Conservation (phyloP, 2,113 vertebrate species). For the Abramis brama region DNA sequence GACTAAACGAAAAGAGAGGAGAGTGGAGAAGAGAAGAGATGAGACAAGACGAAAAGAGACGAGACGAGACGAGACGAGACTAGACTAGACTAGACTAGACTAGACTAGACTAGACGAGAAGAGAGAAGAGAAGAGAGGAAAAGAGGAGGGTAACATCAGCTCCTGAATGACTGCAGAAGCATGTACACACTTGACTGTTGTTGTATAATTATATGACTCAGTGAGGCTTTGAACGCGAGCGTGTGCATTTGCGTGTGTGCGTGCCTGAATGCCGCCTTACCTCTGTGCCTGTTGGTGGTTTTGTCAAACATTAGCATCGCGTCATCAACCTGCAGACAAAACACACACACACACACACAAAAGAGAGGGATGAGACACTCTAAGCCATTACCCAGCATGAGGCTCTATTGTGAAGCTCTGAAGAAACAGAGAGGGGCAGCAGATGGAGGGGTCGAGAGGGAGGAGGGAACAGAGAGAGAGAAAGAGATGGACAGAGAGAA, state of each 20-base stretch:
- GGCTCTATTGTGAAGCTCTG: constrained; percentile 73
- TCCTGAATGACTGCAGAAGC: background rate
- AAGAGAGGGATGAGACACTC: constrained; percentile 62
- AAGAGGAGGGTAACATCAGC: background rate
- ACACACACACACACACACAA: constrained; percentile 59
- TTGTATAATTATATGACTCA: constrained; percentile 27
- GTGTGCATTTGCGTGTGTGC: constrained; percentile 6
- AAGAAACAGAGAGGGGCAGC: constrained; percentile 54
- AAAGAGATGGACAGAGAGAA: constrained; percentile 25
- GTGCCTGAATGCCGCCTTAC: constrained; percentile 69
- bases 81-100: no score
- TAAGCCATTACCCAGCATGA: constrained; percentile 74
- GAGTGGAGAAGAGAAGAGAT: no score
- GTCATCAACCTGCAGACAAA: constrained; percentile 89
- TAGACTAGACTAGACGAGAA: background rate
- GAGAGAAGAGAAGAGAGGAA: background rate
- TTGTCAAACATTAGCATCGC: constrained; percentile 99
- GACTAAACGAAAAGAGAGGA: no score
- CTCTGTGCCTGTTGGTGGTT: constrained; percentile 98
- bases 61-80: no score
- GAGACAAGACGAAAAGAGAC: no score
- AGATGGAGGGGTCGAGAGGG: constrained; percentile 40
- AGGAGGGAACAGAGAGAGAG: constrained; percentile 44
- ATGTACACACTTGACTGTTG: constrained; percentile 33
- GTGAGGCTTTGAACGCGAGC: background rate